Evolutionary conservation across 1,140 invertebrate genomes (phyloP), one percentile per base, ranked within the genome.

Genomic region (Drosophila grimshawi): DNA sequence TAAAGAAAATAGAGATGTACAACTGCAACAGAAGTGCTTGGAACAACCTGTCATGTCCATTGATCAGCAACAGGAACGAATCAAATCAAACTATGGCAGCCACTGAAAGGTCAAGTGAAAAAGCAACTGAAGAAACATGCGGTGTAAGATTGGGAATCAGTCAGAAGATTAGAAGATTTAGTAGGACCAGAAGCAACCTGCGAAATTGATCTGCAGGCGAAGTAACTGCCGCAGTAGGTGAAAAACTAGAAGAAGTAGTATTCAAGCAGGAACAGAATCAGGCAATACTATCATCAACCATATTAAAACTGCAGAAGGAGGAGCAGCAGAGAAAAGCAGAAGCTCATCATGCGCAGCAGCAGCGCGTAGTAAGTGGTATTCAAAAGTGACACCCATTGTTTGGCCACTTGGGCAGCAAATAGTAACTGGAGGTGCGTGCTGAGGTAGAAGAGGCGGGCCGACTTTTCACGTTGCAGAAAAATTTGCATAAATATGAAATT

Each of bases 401-500:
- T 60, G 43, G 43, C 41, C 27, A 46, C 3, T 10, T 33, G 19
- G 11, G 41, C 39, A 7, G 10, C 53, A 30, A 41, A 45, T 45
- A 43, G 67, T 61, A 66, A 62, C 64, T 35, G 51, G 11, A 37
- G 33, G 33, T n/a, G n/a, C 7, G 37, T 29, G 62, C 11, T 30
- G 10, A 11, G 8, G 19, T 0, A 19, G 41, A 41, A 37, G 5
- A 52, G 51, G 43, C 55, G 41, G n/a, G 30, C 29, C 49, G 30
- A 52, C 2, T 52, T 39, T 33, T 52, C 29, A 33, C 30, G 30
- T 33, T 30, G 30, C 45, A 37, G 32, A 27, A 56, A 55, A 76
- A 86, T 88, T 88, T 88, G 86, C 85, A 88, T 88, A 81, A 88
- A 85, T 61, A 89, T 89, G 85, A 85, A 88, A 89, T 88, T 88